A percentile compares a stretch with the other conserved stretches of the same genome.
Evolutionary conservation across 2,113 vertebrate species (phyloP).

Genomic region (Hippocampus zosterae): DNA sequence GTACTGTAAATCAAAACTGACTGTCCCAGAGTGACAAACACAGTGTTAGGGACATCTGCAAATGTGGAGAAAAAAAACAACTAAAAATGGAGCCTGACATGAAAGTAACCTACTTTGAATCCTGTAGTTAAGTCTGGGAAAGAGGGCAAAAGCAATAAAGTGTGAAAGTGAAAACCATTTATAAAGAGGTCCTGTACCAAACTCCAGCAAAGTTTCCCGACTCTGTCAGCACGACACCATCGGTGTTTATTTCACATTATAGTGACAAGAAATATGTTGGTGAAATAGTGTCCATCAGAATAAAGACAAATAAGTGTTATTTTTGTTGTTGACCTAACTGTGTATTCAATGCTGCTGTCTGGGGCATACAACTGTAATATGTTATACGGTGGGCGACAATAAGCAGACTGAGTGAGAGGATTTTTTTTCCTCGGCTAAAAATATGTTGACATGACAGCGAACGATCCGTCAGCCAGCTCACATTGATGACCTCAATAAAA

Average conservation of each 20-base stretch:
- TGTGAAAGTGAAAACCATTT: not conserved
- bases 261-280: not conserved
- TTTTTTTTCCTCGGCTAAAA: not conserved
- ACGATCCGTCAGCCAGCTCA: not conserved
- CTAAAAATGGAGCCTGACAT: not conserved
- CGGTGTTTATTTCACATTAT: not conserved
- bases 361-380: not conserved
- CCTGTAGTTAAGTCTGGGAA: not conserved
- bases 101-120: not conserved
- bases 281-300: not conserved
- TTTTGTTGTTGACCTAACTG: not conserved
- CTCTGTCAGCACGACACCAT: not conserved
- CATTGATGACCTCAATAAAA: not conserved
- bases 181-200: not conserved
- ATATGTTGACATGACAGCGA: not conserved
- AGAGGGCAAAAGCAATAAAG: not conserved
- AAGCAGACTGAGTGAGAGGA: not conserved
- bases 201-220: not conserved
- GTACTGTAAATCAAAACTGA: not conserved
- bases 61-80: not conserved
- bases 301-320: not conserved
- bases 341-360: not conserved
- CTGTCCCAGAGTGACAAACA: not conserved
- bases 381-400: no score
- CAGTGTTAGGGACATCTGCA: conserved; percentile 1